Evolutionary conservation across 2,797 vertebrate genomes (phyloP).

Genomic region (Eulemur albifrons): DNA sequence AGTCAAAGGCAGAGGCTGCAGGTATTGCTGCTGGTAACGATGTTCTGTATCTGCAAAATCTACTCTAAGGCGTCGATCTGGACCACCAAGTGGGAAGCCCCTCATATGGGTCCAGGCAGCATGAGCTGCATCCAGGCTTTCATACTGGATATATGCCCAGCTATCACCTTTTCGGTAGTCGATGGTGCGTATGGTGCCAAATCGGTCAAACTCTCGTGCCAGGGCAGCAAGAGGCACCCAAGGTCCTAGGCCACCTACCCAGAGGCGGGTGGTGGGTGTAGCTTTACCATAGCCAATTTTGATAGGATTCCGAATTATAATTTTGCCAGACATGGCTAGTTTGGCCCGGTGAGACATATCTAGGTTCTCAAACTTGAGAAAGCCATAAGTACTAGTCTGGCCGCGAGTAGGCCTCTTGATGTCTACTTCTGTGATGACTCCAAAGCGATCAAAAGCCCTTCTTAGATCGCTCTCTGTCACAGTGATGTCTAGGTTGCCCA

Average conservation of each 20-base stretch:
- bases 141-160: constrained; percentile 99
- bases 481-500: constrained; percentile 96
- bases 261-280: constrained; percentile 95
- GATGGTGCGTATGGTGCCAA: constrained; percentile 98
- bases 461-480: constrained; percentile 95
- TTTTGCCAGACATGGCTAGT: constrained; percentile 97
- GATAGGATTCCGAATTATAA: constrained; percentile 94
- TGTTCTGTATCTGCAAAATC: constrained; percentile 98
- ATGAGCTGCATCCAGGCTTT: constrained; percentile 97
- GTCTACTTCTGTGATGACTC: constrained; percentile 97
- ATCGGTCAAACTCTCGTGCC: constrained; percentile 98
- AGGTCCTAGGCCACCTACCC: constrained; percentile 97
- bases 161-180: constrained; percentile 98
- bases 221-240: constrained; percentile 96
- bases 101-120: constrained; percentile 98
- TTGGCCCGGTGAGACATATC: constrained; percentile 99
- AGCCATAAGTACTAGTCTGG: constrained; percentile 96
- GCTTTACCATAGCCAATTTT: constrained; percentile 99
- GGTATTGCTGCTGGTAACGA: constrained; percentile 96
- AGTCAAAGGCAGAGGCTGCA: constrained; percentile 94
- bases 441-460: constrained; percentile 96
- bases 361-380: constrained; percentile 98
- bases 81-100: constrained; percentile 96
- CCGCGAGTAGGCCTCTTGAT: constrained; percentile 94
- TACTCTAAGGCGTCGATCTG: constrained; percentile 94